phyloP scores from a whole-genome alignment of 1,140 invertebrate species.

The Chelonus insularis region DNA sequence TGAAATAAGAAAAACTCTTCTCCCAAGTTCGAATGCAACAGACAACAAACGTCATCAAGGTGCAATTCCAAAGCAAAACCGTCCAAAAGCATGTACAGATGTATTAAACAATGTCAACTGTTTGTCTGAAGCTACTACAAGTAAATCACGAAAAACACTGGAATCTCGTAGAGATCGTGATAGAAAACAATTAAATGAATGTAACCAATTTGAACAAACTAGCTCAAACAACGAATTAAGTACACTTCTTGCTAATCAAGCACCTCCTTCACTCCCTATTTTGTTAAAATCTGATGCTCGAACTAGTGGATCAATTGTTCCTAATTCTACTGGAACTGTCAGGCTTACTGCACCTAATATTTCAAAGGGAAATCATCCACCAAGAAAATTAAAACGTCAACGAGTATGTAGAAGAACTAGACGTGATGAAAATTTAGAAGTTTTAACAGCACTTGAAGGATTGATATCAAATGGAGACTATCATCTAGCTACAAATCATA shows the following conservation, averaged over 20 bases:
- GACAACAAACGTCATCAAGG: constrained; percentile 65
- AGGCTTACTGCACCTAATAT: constrained; percentile 3
- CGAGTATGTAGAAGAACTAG: constrained; percentile 29
- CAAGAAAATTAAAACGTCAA: constrained; percentile 27
- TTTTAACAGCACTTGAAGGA: constrained; percentile 45
- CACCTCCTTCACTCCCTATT: constrained; percentile 65
- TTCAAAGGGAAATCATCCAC: constrained; percentile 10
- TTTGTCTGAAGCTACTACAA: constrained; percentile 6
- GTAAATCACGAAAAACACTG: constrained; percentile 25
- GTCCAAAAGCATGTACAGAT: constrained; percentile 38
- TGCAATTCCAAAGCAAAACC: constrained; percentile 72
- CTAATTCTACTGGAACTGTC: neutral
- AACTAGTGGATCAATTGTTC: neutral
- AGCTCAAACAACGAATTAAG: constrained; percentile 67
- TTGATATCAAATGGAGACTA: constrained; percentile 58
- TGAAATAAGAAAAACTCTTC: constrained; percentile 54
- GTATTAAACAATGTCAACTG: constrained; percentile 5
- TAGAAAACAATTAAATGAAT: constrained; percentile 57
- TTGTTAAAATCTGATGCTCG: constrained; percentile 59
- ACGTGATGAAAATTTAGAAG: constrained; percentile 43
- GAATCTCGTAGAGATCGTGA: constrained; percentile 54
- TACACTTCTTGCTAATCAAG: constrained; percentile 65
- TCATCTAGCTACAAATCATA: constrained; percentile 81
- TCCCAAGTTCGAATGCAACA: constrained; percentile 40
- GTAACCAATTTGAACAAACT: constrained; percentile 61